Conservation (phyloP, 1,140 invertebrate genomes). For the Caerostris darwini region DNA sequence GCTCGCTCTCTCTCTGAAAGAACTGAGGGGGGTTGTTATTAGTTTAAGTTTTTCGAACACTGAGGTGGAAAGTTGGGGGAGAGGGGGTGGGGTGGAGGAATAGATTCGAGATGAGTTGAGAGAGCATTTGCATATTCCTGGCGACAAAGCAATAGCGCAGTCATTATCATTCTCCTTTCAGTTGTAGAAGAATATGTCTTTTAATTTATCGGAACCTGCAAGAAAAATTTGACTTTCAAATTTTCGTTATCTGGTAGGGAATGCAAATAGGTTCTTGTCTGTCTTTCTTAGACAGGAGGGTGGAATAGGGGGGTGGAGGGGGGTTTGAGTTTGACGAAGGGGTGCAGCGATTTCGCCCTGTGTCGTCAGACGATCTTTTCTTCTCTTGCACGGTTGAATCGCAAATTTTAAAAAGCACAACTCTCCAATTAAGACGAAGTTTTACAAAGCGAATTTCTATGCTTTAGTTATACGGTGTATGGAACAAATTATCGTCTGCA, state of each 20-base stretch:
- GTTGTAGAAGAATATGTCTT: slow-evolving; percentile 45
- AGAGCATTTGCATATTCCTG: slow-evolving; percentile 55
- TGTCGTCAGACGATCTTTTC: slow-evolving; percentile 35
- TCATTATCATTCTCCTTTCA: slow-evolving; percentile 71
- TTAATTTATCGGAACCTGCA: slow-evolving; percentile 67
- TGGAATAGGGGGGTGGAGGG: background rate
- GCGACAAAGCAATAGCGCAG: slow-evolving; percentile 63
- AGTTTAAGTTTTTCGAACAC: slow-evolving; percentile 69
- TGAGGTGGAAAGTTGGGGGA: background rate
- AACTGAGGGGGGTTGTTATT: slow-evolving; percentile 49
- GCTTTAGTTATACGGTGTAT: background rate
- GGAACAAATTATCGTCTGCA: slow-evolving; percentile 11
- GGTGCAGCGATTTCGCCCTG: slow-evolving; percentile 16
- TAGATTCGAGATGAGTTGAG: slow-evolving; percentile 14
- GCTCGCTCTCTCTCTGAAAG: background rate
- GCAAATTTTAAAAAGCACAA: slow-evolving; percentile 45
- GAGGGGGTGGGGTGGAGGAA: background rate
- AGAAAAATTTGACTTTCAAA: slow-evolving; percentile 70
- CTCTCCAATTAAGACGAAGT: slow-evolving; percentile 36
- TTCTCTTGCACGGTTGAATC: slow-evolving; percentile 31
- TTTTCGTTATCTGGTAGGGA: slow-evolving; percentile 57
- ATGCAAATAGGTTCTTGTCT: slow-evolving; percentile 67
- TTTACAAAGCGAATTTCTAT: slow-evolving; percentile 19
- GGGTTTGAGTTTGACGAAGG: background rate
- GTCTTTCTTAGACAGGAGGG: background rate